Evolutionary conservation across 2,113 vertebrate genomes (phyloP), one percentile per base, ranked within the genome.

Genomic region (Petaurus breviceps): DNA sequence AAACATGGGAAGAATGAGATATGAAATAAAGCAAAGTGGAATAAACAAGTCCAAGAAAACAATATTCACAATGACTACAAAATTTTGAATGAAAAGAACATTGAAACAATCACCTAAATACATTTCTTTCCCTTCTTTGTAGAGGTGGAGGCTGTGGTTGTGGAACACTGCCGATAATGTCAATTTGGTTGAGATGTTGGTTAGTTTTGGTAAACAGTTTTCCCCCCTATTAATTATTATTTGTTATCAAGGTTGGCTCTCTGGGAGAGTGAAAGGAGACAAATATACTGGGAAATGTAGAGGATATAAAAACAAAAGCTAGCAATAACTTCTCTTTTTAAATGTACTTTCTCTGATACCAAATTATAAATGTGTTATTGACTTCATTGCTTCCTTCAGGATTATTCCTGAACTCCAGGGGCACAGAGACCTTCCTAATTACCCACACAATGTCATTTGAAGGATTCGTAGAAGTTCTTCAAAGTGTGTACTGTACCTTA

Each of bases 361-460:
- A 68, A 57, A 68, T 49, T 68, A 68, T 11, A 31, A 68, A 68
- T 3, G 28, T 37, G 28, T 37, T 37, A 68, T 68, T 92, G 47
- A 22, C 49, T 96, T 91, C 26, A n/a, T 93, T 96, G 89, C 23
- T 95, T 28, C 89, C 93, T 96, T 94, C 68, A n/a, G 92, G 57
- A 50, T 95, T 92, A 23, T 61, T 84, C 57, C 93, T 31, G 43
- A 93, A 25, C 31, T 52, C 26, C 68, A 94, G 11, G 10, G 12
- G 46, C 49, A 22, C 22, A 93, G 49, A 95, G 91, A 93, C 14
- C 28, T 37, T 68, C 57, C 57, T 37, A 68, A 68, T 3, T 68
- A 31, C 28, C 31, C 57, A 31, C 28, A 37, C 37, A 11, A 68
- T 68, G 31, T 68, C 12, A 68, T 37, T 14, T 68, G 31, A 68